A percentile compares a stretch with the other conserved stretches of the same genome.
Conservation (phyloP, 2,888 invertebrate species). For the Synanthedon tipuliformis region DNA sequence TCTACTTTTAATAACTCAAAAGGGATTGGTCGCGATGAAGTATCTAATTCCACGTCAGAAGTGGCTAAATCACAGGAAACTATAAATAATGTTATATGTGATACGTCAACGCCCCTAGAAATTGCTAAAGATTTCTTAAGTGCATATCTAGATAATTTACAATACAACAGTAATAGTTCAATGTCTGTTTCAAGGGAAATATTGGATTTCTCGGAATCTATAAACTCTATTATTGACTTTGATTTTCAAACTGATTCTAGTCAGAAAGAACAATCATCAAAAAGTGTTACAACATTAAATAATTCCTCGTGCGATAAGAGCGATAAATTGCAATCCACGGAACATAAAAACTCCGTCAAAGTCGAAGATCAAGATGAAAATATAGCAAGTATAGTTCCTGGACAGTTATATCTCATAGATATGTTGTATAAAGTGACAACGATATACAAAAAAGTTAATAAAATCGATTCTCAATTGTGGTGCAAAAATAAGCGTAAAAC, state of each 20-base stretch:
- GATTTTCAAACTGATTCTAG: constrained; percentile 38
- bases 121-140: constrained; percentile 42
- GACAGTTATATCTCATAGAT: constrained; percentile 36
- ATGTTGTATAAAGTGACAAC: constrained; percentile 42
- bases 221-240: constrained; percentile 9
- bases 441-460: constrained; percentile 28
- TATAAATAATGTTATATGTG: constrained; percentile 40
- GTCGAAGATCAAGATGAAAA: constrained; percentile 6
- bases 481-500: constrained; percentile 5
- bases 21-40: constrained; percentile 12
- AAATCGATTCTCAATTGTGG: constrained; percentile 9
- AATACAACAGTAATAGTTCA: constrained; percentile 15
- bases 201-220: constrained; percentile 8
- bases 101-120: constrained; percentile 32
- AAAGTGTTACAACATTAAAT: constrained; percentile 26
- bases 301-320: background rate
- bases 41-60: constrained; percentile 26
- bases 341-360: background rate
- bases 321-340: background rate
- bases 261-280: constrained; percentile 24
- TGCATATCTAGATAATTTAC: constrained; percentile 40
- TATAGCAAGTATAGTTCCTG: constrained; percentile 19
- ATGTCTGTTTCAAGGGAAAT: constrained; percentile 25
- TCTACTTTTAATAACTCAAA: constrained; percentile 7
- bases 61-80: constrained; percentile 38